A percentile compares a stretch with the other conserved stretches of the same genome.
phyloP scores from a whole-genome alignment of 1,140 invertebrate genomes.

The Drosophila burlai region DNA sequence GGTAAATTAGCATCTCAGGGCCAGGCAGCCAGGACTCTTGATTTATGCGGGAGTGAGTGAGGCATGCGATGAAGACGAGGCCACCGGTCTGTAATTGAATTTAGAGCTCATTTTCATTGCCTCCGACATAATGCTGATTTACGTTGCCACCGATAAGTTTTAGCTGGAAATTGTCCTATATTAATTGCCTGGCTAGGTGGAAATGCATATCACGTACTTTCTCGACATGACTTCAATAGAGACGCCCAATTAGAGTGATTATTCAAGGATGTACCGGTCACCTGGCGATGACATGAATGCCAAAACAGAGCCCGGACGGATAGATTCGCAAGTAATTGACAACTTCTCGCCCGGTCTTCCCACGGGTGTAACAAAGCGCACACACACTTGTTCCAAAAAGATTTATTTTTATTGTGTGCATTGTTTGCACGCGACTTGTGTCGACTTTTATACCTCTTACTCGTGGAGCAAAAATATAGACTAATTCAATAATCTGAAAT shows the following conservation, averaged over 20 bases:
- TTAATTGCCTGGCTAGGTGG: slow-evolving; percentile 62
- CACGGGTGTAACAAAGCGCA: slow-evolving; percentile 77
- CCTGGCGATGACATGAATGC: slow-evolving; percentile 79
- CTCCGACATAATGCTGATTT: slow-evolving; percentile 78
- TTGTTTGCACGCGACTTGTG: slow-evolving; percentile 68
- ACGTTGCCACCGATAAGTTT: slow-evolving; percentile 63
- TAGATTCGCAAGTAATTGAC: slow-evolving; percentile 72
- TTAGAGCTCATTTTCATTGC: slow-evolving; percentile 81
- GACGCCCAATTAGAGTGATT: slow-evolving; percentile 77
- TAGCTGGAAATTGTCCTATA: slow-evolving; percentile 61
- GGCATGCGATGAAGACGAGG: slow-evolving; percentile 40
- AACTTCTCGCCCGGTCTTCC: slow-evolving; percentile 68
- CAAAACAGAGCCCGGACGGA: slow-evolving; percentile 47
- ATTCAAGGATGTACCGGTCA: slow-evolving; percentile 43
- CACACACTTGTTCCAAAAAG: slow-evolving; percentile 56
- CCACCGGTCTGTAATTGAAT: slow-evolving; percentile 73
- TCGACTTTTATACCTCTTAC: slow-evolving; percentile 20
- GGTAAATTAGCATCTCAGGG: slow-evolving; percentile 59
- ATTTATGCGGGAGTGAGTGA: slow-evolving; percentile 61
- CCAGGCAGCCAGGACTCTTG: slow-evolving; percentile 36
- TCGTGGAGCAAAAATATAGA: background rate
- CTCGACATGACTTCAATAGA: slow-evolving; percentile 42
- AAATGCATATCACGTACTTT: slow-evolving; percentile 77
- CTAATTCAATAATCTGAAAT: background rate
- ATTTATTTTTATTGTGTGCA: slow-evolving; percentile 83